A percentile compares a stretch with the other conserved stretches of the same genome.
phyloP scores from a whole-genome alignment of 2,888 invertebrate species.

The Sclerodermus sp. region DNA sequence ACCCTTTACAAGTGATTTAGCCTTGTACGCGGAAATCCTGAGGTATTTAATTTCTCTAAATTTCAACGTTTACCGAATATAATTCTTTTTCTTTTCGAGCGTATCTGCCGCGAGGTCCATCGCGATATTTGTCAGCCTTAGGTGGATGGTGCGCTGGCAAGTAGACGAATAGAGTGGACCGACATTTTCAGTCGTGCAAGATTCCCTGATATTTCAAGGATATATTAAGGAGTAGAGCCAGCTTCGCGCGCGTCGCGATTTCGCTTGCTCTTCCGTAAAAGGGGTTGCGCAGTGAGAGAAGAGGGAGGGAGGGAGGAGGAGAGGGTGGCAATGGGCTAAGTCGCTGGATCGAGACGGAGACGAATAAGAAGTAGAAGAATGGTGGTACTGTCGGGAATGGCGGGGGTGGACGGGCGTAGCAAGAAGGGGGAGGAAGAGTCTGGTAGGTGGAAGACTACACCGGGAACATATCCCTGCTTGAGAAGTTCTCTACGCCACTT shows the following conservation, averaged over 20 bases:
- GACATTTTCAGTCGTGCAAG: background rate
- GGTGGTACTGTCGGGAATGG: slow-evolving; percentile 6
- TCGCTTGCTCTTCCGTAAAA: too few species aligned
- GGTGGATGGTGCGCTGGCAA: too few species aligned
- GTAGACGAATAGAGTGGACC: too few species aligned
- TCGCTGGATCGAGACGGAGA: background rate
- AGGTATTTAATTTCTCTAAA: background rate
- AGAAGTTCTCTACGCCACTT: slow-evolving; percentile 54
- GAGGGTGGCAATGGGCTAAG: slow-evolving; percentile 2
- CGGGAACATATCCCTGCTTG: slow-evolving; percentile 47
- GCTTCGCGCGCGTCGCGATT: background rate
- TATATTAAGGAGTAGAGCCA: background rate
- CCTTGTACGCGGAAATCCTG: slow-evolving; percentile 11
- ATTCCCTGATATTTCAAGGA: background rate
- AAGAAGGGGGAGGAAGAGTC: slow-evolving; percentile 12
- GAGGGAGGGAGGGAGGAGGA: slow-evolving; percentile 21
- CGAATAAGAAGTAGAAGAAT: slow-evolving; percentile 5
- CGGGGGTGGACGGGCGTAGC: too few species aligned
- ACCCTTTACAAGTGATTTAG: slow-evolving; percentile 29
- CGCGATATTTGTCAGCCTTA: too few species aligned
- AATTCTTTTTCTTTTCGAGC: background rate
- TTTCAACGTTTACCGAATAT: background rate
- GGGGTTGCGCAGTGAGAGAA: too few species aligned
- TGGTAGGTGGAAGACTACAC: slow-evolving; percentile 24
- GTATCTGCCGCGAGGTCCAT: background rate